These are phyloP conservation scores for Phymatocera aterrima DNA, from an alignment of 2,888 invertebrate genomes.

Conservation along the genomic window DNA sequence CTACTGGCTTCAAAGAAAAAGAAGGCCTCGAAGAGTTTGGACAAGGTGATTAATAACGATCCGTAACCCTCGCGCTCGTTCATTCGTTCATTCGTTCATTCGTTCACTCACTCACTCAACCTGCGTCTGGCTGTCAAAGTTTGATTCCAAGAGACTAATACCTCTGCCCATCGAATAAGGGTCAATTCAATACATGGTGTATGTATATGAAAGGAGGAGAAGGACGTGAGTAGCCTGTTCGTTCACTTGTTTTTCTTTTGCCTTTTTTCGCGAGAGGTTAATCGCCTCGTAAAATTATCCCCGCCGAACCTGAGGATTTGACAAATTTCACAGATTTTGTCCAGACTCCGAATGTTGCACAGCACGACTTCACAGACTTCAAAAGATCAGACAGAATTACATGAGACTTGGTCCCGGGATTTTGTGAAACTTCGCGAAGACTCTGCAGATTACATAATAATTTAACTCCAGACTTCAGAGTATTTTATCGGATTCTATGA, in stretches of 20 bases:
- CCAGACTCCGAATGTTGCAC: no score
- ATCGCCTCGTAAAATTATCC: no score
- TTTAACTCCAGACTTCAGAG: no score
- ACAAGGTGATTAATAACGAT: constrained; percentile 41
- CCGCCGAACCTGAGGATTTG: no score
- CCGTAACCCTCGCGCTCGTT: neutral
- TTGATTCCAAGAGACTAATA: constrained; percentile 15
- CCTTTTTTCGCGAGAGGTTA: no score
- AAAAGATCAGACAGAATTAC: no score
- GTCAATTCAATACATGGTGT: neutral
- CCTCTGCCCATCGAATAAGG: neutral
- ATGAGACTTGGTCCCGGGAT: no score
- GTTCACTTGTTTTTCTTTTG: neutral
- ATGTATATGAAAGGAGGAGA: neutral
- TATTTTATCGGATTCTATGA: no score
- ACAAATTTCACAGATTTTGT: no score
- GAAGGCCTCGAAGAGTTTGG: constrained; percentile 22
- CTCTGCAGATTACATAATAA: no score
- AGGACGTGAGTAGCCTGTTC: neutral
- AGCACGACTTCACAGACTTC: no score
- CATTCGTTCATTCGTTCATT: neutral
- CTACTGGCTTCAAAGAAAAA: neutral
- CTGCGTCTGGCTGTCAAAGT: constrained; percentile 21
- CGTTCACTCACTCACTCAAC: neutral
- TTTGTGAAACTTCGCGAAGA: no score